These are phyloP conservation scores for Watsonalla binaria DNA, from an alignment of 2,888 invertebrate species.

Conservation along the genomic window DNA sequence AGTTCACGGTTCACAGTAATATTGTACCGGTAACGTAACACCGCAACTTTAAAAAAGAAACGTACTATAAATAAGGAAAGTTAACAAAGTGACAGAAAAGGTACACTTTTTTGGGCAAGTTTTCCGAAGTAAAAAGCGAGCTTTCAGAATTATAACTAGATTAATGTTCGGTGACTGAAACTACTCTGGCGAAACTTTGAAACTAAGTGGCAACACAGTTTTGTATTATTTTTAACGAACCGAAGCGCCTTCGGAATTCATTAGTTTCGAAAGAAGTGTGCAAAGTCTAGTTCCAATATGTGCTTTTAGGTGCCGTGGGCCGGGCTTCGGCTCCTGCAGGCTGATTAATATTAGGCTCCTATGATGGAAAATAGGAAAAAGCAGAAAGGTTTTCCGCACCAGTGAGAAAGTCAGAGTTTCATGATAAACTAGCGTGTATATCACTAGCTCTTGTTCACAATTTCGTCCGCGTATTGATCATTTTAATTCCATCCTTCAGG, in stretches of 20 bases:
- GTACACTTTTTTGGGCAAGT: constrained; percentile 41
- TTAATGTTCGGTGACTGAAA: constrained; percentile 71
- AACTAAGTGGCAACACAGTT: constrained; percentile 58
- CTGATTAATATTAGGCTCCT: neutral
- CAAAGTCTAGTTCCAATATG: constrained; percentile 48
- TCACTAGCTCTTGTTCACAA: too few relatives aligned
- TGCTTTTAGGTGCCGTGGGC: constrained; percentile 21
- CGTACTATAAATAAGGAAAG: constrained; percentile 39
- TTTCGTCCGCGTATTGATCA: too few relatives aligned
- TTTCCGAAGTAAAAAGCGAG: constrained; percentile 39
- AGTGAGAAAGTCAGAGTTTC: too few relatives aligned
- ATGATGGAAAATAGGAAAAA: neutral
- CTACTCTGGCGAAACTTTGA: constrained; percentile 56
- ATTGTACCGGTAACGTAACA: constrained; percentile 30
- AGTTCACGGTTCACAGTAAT: constrained; percentile 26
- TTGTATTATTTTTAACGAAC: constrained; percentile 71
- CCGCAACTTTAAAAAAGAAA: constrained; percentile 31
- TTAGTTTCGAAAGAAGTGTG: constrained; percentile 57
- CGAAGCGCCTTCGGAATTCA: constrained; percentile 67
- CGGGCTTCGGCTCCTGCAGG: neutral
- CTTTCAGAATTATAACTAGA: constrained; percentile 62
- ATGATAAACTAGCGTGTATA: too few relatives aligned
- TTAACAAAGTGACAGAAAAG: constrained; percentile 41
- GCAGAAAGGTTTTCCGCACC: neutral
- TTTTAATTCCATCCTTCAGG: too few relatives aligned